Conservation (phyloP, 2,113 vertebrate genomes). For the Megaceryle maxima region DNA sequence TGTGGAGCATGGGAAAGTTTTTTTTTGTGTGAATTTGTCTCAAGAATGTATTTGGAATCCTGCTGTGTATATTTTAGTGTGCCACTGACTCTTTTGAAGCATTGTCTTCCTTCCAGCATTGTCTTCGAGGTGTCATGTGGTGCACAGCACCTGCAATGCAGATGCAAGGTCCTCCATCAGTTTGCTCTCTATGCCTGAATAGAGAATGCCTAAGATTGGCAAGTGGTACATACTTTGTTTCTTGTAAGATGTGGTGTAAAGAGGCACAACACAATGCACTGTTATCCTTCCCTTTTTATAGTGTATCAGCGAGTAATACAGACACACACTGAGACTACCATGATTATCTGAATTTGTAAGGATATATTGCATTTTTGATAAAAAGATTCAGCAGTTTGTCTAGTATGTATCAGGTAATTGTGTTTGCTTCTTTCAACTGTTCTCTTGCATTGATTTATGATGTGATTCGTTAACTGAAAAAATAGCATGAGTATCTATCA, state of each 20-base stretch:
- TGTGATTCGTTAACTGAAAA: not conserved
- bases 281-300: not conserved
- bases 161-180: not conserved
- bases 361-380: not conserved
- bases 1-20: not conserved
- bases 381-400: not conserved
- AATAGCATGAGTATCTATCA: not conserved
- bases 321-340: not conserved
- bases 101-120: not conserved
- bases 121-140: not conserved
- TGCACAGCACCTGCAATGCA: not conserved
- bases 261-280: not conserved
- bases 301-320: not conserved
- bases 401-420: not conserved
- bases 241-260: fast-evolving
- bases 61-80: not conserved
- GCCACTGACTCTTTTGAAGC: not conserved
- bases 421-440: not conserved
- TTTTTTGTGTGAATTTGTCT: not conserved
- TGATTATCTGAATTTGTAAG: not conserved
- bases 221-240: not conserved
- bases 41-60: not conserved
- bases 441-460: not conserved
- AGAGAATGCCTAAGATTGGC: not conserved
- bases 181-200: not conserved